These are phyloP conservation scores for Steinernema carpocapsae DNA, from an alignment of 2,888 invertebrate genomes.

Conservation along the genomic window DNA sequence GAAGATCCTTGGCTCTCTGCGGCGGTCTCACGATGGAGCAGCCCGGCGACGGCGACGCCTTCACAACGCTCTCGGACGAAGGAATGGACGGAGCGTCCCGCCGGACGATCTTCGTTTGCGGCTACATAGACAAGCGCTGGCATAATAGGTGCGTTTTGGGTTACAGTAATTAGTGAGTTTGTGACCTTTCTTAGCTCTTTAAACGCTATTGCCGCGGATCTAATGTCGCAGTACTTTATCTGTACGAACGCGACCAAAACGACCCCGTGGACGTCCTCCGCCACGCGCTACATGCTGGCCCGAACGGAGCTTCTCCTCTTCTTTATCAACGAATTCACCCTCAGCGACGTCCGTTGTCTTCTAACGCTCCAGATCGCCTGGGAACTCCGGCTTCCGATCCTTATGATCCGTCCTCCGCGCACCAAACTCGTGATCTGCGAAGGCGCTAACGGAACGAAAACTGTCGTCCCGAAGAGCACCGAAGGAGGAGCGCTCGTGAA, in stretches of 20 bases:
- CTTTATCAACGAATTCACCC: slow-evolving; percentile 58
- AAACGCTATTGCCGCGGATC: slow-evolving; percentile 49
- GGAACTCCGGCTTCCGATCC: slow-evolving; percentile 55
- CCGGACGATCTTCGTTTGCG: slow-evolving; percentile 47
- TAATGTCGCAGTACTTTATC: slow-evolving; percentile 55
- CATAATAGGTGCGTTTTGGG: slow-evolving; percentile 45
- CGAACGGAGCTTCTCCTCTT: slow-evolving; percentile 51
- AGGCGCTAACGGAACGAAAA: slow-evolving; percentile 4
- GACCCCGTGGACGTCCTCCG: slow-evolving; percentile 10
- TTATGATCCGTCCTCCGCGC: slow-evolving; percentile 57
- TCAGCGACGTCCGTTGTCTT: slow-evolving; percentile 54
- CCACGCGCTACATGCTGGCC: slow-evolving; percentile 21
- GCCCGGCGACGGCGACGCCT: slow-evolving; percentile 20
- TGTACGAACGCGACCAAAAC: slow-evolving; percentile 11
- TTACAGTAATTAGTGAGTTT: too few relatives aligned
- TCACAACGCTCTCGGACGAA: too few relatives aligned
- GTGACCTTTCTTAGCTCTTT: slow-evolving; percentile 50
- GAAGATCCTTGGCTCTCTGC: neutral
- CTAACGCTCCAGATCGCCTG: slow-evolving; percentile 57
- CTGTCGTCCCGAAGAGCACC: neutral
- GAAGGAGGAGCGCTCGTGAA: neutral
- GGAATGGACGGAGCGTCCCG: neutral
- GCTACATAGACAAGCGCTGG: slow-evolving; percentile 49
- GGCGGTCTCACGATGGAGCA: slow-evolving; percentile 15
- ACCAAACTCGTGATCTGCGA: slow-evolving; percentile 52